These are phyloP conservation scores for Eidolon helvum DNA, from an alignment of 2,113 vertebrate species.

Conservation along the genomic window DNA sequence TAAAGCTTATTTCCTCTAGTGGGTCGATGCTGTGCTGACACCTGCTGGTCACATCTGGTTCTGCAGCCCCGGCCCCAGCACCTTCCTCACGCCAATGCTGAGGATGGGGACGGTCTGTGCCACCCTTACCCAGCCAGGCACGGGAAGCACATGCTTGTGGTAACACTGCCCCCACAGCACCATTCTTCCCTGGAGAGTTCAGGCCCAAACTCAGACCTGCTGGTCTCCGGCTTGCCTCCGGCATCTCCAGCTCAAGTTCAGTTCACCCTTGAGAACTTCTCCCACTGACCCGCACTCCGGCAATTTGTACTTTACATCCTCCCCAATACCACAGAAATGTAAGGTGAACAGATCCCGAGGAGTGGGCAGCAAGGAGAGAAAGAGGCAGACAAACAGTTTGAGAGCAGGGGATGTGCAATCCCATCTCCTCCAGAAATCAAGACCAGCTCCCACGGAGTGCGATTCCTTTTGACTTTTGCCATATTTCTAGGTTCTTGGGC, in stretches of 20 bases:
- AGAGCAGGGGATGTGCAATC: not conserved
- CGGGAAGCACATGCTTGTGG: not conserved
- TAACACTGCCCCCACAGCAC: not conserved
- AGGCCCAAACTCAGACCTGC: not conserved
- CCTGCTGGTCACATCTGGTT: conserved; percentile 40
- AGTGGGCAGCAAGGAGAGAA: not conserved
- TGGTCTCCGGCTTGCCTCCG: not conserved
- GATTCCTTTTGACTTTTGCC: conserved; percentile 15
- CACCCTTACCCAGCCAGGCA: not conserved
- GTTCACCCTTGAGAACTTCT: not conserved
- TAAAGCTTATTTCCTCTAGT: not conserved
- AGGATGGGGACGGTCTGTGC: too few relatives aligned
- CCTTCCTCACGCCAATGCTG: not conserved
- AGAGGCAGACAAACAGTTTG: not conserved
- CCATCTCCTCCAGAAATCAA: not conserved
- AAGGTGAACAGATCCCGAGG: not conserved
- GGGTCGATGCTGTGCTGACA: conserved; percentile 48
- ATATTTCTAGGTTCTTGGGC: not conserved
- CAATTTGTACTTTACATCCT: not conserved
- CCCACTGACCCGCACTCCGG: not conserved
- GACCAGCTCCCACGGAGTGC: not conserved
- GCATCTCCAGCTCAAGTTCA: not conserved
- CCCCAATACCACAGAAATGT: not conserved
- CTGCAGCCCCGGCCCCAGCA: not conserved
- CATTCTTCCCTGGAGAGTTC: not conserved